These are phyloP conservation scores for Epistrophe eligans DNA, from an alignment of 2,888 invertebrate species.

Conservation along the genomic window DNA sequence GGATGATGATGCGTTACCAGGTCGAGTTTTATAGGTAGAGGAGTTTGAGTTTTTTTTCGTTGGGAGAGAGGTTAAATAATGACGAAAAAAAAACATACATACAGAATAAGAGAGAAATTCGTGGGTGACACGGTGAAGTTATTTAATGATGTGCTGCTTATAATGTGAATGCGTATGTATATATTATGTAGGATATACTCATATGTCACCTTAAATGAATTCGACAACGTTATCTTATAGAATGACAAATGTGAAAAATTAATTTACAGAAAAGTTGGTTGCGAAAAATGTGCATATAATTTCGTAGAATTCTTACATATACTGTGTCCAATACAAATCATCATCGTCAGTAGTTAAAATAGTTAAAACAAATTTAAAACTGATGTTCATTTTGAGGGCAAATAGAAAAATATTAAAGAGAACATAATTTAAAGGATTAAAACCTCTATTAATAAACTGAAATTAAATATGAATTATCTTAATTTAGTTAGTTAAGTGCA, in stretches of 20 bases:
- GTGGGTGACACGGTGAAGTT: conserved; percentile 29
- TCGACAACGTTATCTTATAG: conserved; percentile 60
- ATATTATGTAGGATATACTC: background rate
- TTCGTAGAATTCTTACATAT: background rate
- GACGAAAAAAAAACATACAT: background rate
- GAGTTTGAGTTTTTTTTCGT: conserved; percentile 25
- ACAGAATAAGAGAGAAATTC: background rate
- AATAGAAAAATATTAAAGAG: no score
- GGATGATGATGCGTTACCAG: conserved; percentile 62
- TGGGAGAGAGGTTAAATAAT: conserved; percentile 42
- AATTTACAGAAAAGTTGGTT: background rate
- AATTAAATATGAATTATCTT: no score
- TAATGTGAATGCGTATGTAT: conserved; percentile 32
- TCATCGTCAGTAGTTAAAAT: background rate
- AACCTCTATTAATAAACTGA: no score
- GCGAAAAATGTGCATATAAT: background rate
- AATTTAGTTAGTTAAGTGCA: no score
- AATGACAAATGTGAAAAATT: conserved; percentile 61
- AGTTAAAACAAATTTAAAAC: no score
- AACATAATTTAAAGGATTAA: no score
- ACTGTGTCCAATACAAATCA: background rate
- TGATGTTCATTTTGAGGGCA: no score
- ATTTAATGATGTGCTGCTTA: conserved; percentile 67
- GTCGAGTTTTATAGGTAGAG: conserved; percentile 28
- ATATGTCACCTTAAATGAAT: conserved; percentile 12